These are phyloP conservation scores for Naja naja DNA, from an alignment of 2,113 vertebrate species.

Conservation along the genomic window DNA sequence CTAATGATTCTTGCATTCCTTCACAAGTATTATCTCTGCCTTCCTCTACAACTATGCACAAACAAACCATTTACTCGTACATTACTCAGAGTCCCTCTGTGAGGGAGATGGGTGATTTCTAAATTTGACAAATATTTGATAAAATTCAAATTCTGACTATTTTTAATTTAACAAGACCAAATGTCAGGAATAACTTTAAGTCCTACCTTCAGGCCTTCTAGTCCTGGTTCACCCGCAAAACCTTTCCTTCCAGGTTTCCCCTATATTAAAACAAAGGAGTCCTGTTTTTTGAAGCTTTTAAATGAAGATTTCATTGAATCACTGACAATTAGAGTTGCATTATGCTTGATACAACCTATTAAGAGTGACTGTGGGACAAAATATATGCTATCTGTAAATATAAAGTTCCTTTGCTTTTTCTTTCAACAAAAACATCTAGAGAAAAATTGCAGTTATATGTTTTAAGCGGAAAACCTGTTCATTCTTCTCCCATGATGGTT, in stretches of 20 bases:
- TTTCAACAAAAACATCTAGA: background rate
- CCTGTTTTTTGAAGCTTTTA: background rate
- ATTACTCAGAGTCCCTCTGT: background rate
- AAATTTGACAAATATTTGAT: background rate
- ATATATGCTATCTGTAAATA: background rate
- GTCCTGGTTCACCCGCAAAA: slow-evolving; percentile 81
- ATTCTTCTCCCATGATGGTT: background rate
- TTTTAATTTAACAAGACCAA: background rate
- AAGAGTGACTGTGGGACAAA: background rate
- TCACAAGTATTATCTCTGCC: background rate
- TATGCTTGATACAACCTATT: background rate
- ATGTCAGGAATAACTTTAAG: background rate
- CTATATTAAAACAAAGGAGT: slow-evolving; percentile 64
- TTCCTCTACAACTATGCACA: background rate
- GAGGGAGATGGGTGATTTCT: background rate
- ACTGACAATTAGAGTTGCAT: background rate
- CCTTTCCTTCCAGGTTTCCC: slow-evolving; percentile 90
- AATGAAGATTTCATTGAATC: background rate
- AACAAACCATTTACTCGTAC: background rate
- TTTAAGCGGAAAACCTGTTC: background rate
- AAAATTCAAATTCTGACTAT: background rate
- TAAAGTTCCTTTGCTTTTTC: background rate
- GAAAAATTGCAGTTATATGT: background rate
- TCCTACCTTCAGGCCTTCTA: slow-evolving; percentile 84
- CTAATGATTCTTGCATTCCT: background rate